A percentile compares a stretch with the other conserved stretches of the same genome.
phyloP scores from a whole-genome alignment of 2,113 vertebrate genomes.

The Periophthalmodon schlosseri region DNA sequence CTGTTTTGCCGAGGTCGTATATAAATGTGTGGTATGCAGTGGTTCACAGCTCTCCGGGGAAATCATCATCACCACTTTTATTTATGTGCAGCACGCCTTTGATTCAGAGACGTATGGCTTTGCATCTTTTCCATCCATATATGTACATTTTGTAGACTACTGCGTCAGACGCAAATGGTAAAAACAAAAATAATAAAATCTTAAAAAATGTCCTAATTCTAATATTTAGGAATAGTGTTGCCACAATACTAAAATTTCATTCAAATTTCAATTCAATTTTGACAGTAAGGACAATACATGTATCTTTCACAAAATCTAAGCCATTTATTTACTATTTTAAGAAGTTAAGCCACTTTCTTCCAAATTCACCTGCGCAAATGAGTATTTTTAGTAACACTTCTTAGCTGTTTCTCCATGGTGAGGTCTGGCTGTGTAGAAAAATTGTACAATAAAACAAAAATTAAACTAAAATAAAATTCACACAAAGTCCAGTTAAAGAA shows the following conservation, averaged over 20 bases:
- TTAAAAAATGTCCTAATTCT: neutral
- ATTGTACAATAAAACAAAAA: too few species aligned
- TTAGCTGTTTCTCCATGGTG: too few species aligned
- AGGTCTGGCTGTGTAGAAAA: too few species aligned
- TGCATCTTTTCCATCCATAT: neutral
- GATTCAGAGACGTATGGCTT: constrained; percentile 34
- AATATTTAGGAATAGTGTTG: too few species aligned
- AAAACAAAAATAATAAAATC: neutral
- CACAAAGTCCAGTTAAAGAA: neutral
- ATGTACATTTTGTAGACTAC: neutral
- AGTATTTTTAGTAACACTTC: too few species aligned
- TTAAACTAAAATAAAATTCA: neutral
- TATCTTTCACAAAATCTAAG: too few species aligned
- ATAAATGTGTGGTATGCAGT: constrained; percentile 52
- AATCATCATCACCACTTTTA: constrained; percentile 63
- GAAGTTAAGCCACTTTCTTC: too few species aligned
- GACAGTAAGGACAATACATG: too few species aligned
- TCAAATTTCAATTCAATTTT: too few species aligned
- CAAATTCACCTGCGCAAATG: too few species aligned
- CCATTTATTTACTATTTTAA: too few species aligned
- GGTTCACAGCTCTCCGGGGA: constrained; percentile 61
- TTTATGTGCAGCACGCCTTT: constrained; percentile 51
- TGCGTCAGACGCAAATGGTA: neutral
- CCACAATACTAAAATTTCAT: too few species aligned
- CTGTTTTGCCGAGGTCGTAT: constrained; percentile 47